A percentile compares a stretch with the other conserved stretches of the same genome.
phyloP scores from a whole-genome alignment of 2,797 vertebrate genomes.

The Perodicticus potto region DNA sequence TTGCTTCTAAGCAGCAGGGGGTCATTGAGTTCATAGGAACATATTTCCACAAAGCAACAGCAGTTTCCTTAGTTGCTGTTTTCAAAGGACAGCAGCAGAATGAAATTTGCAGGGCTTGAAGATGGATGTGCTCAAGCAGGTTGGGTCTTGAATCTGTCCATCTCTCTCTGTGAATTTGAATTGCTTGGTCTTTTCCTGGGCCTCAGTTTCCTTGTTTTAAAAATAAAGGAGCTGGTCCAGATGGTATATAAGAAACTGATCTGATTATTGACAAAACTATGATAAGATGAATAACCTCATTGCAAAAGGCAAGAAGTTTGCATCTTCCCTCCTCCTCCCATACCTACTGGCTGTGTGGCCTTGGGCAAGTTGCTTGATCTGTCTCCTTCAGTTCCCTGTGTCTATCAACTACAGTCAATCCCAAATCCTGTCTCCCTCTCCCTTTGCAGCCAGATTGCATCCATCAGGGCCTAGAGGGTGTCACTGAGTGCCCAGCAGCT shows the following conservation, averaged over 20 bases:
- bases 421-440: not conserved
- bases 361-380: not conserved
- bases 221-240: not conserved
- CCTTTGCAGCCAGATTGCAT: not conserved
- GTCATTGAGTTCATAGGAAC: slow-evolving; percentile 17
- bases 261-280: not conserved
- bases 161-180: not conserved
- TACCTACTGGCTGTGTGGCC: too few relatives aligned
- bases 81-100: not conserved
- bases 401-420: not conserved
- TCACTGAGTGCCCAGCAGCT: not conserved
- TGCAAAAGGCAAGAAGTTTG: not conserved
- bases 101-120: not conserved
- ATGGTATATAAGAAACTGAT: not conserved
- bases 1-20: not conserved
- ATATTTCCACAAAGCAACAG: not conserved
- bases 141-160: not conserved
- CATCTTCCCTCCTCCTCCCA: not conserved
- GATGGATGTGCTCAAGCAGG: not conserved
- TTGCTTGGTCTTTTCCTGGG: not conserved
- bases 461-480: not conserved
- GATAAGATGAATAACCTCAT: not conserved
- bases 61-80: not conserved
- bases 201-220: not conserved
- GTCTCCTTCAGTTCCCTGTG: not conserved